Evolutionary conservation across 2,113 vertebrate genomes (phyloP).

Genomic region (Eidolon helvum): DNA sequence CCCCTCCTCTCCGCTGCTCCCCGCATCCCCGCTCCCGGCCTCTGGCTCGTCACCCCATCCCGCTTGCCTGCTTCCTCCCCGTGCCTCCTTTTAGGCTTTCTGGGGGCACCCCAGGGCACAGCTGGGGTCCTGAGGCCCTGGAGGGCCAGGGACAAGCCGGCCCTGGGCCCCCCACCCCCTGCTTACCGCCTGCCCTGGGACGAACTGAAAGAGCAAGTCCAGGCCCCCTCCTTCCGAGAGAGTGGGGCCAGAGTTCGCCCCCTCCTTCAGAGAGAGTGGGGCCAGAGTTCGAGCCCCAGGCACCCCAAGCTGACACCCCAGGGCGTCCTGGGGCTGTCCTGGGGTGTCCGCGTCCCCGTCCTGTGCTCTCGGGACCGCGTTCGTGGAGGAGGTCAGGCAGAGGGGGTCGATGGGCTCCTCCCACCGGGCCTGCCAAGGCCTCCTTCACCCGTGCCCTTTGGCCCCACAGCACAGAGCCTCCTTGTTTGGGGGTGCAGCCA

Average conservation of each 20-base stretch:
- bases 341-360: neutral
- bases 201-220: neutral
- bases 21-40: neutral
- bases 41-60: neutral
- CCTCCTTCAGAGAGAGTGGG: neutral
- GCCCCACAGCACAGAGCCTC: slow-evolving; percentile 45
- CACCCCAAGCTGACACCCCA: neutral
- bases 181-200: neutral
- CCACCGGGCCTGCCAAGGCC: neutral
- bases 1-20: neutral
- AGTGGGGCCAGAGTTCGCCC: neutral
- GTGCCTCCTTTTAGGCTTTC: neutral
- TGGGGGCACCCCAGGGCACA: rapidly evolving
- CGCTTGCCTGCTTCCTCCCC: rapidly evolving
- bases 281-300: neutral
- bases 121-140: neutral
- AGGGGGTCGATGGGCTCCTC: neutral
- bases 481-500: slow-evolving; percentile 52
- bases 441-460: slow-evolving; percentile 33
- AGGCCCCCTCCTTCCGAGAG: neutral
- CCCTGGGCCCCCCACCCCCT: neutral
- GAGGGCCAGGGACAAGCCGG: neutral
- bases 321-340: neutral
- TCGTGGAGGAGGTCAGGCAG: neutral
- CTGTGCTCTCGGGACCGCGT: rapidly evolving